Percentiles rank a stretch among this genome's conserved stretches.
These are phyloP conservation scores for Hirtodrosophila histrioides DNA, from an alignment of 2,888 invertebrate genomes.

Conservation along the genomic window DNA sequence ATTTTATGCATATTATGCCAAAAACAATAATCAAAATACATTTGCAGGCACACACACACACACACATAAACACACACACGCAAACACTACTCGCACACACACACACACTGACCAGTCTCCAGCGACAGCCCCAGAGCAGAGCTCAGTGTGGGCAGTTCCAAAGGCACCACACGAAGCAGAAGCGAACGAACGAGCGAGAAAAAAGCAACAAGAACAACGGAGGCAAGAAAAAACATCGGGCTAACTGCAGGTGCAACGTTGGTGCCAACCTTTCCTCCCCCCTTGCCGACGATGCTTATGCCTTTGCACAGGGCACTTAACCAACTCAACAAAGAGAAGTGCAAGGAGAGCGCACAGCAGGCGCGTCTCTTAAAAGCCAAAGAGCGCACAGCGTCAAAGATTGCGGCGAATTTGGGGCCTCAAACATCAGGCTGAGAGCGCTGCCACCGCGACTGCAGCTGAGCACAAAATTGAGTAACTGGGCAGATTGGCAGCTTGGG, in stretches of 20 bases:
- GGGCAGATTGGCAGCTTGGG: neutral
- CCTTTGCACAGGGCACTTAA: slow-evolving; percentile 10
- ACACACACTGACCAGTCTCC: slow-evolving; percentile 59
- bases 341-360: slow-evolving; percentile 44
- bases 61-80: slow-evolving; percentile 13
- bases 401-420: slow-evolving; percentile 63
- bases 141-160: slow-evolving; percentile 60
- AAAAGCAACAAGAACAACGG: slow-evolving; percentile 38
- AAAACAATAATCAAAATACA: slow-evolving; percentile 60
- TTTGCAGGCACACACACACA: slow-evolving; percentile 20
- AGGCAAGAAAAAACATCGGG: slow-evolving; percentile 18
- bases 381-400: slow-evolving; percentile 54
- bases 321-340: slow-evolving; percentile 30
- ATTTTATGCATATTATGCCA: slow-evolving; percentile 70
- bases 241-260: slow-evolving; percentile 71
- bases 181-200: slow-evolving; percentile 45
- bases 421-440: slow-evolving; percentile 25
- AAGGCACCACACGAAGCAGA: slow-evolving; percentile 36
- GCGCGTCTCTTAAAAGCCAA: slow-evolving; percentile 53
- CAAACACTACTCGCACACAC: neutral
- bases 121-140: slow-evolving; percentile 40
- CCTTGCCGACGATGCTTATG: slow-evolving; percentile 6
- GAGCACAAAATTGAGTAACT: slow-evolving; percentile 35
- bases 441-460: slow-evolving; percentile 22
- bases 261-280: neutral